Percentiles rank a stretch among this genome's conserved stretches.
phyloP scores from a whole-genome alignment of 2,888 invertebrate species.

The Thecocarcelia acutangulata region DNA sequence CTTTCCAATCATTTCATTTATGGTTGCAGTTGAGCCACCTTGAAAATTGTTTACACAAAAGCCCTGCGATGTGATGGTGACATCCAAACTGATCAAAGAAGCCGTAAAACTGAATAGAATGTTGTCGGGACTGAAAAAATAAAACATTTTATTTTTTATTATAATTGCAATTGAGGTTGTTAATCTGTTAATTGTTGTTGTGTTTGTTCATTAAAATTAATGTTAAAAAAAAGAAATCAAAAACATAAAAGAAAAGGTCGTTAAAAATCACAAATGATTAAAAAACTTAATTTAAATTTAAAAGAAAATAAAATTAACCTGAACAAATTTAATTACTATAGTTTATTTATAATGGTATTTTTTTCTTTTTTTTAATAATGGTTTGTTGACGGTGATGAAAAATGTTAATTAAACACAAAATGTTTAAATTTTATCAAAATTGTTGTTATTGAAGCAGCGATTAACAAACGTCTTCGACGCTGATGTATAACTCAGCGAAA shows the following conservation, averaged over 20 bases:
- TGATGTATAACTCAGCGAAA: no score
- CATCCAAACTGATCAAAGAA: conserved; percentile 83
- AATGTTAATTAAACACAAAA: no score
- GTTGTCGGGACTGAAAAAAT: conserved; percentile 74
- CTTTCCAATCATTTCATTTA: conserved; percentile 79
- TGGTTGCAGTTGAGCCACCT: conserved; percentile 79
- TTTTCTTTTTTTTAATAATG: no score
- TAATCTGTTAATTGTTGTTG: conserved; percentile 25
- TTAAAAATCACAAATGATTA: neutral
- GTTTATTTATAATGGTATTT: no score
- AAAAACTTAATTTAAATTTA: neutral
- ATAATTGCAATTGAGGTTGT: conserved; percentile 3
- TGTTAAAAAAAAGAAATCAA: neutral
- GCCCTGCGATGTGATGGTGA: conserved; percentile 82
- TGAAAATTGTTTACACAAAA: conserved; percentile 80
- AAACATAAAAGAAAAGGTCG: neutral
- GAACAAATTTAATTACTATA: no score
- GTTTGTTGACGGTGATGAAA: no score
- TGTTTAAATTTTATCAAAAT: no score
- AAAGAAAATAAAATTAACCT: no score
- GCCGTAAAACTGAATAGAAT: conserved; percentile 83
- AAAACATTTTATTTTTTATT: conserved; percentile 13
- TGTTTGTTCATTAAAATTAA: neutral
- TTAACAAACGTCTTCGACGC: no score
- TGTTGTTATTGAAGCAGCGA: no score